Percentiles rank a stretch among this genome's conserved stretches.
phyloP scores from a whole-genome alignment of 1,140 invertebrate species.

The Coptotermes formosanus region DNA sequence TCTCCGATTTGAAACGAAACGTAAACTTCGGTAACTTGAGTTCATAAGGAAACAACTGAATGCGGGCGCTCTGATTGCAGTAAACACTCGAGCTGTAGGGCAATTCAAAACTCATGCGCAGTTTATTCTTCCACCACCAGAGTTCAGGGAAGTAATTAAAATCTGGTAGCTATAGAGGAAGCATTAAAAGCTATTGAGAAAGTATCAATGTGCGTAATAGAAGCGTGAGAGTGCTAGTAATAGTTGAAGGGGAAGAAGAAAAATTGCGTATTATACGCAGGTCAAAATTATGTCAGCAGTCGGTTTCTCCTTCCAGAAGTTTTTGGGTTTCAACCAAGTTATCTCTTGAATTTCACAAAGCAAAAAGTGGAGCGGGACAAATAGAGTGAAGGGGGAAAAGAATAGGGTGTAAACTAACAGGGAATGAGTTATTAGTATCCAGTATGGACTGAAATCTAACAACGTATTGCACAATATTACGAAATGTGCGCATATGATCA shows the following conservation, averaged over 20 bases:
- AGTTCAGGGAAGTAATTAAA: background rate
- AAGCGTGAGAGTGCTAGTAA: background rate
- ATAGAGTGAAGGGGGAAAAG: too few relatives aligned
- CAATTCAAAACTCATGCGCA: background rate
- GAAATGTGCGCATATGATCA: too few relatives aligned
- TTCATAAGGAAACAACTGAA: background rate
- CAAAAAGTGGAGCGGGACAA: background rate
- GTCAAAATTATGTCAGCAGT: background rate
- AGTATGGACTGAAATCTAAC: too few relatives aligned
- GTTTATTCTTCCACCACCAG: background rate
- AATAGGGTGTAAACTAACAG: too few relatives aligned
- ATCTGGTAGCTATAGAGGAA: background rate
- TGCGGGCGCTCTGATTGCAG: background rate
- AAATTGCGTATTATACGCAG: background rate
- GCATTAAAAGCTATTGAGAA: background rate
- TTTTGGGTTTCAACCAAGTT: background rate
- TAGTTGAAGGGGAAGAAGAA: background rate
- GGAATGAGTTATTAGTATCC: too few relatives aligned
- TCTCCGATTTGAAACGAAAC: background rate
- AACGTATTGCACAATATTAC: too few relatives aligned
- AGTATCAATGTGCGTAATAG: background rate
- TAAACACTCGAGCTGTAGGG: background rate
- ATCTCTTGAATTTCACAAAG: background rate
- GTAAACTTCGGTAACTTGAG: background rate
- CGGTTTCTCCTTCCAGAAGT: background rate